Evolutionary conservation across 2,113 vertebrate species (phyloP).

Genomic region (Oncorhynchus kisutch): DNA sequence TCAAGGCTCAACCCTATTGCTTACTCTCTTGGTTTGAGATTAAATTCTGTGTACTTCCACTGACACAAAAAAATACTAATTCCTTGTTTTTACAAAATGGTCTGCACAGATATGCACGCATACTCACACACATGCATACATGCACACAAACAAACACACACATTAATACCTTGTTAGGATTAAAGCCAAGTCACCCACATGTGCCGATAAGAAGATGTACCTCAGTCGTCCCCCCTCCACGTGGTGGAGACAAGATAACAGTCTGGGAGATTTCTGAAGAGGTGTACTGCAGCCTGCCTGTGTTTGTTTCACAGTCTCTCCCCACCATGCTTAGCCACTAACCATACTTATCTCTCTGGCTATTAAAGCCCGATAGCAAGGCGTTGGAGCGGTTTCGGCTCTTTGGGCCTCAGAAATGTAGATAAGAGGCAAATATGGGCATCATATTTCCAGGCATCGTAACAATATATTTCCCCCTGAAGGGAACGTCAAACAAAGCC

Average conservation of each 20-base stretch:
- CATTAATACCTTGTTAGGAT: slow-evolving; percentile 21
- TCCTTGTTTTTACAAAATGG: background rate
- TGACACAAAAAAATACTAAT: background rate
- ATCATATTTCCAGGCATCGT: slow-evolving; percentile 68
- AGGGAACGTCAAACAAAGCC: slow-evolving; percentile 68
- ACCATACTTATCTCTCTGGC: slow-evolving; percentile 56
- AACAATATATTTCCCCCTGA: slow-evolving; percentile 67
- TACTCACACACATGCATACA: slow-evolving; percentile 1
- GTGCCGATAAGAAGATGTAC: slow-evolving; percentile 26
- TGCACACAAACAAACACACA: slow-evolving; percentile 5
- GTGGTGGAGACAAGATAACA: slow-evolving; percentile 56
- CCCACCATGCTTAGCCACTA: slow-evolving; percentile 37
- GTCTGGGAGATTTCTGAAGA: slow-evolving; percentile 43
- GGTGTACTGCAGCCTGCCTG: slow-evolving; percentile 26
- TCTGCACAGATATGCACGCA: background rate
- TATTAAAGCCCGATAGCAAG: slow-evolving; percentile 61
- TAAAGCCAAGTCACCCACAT: slow-evolving; percentile 41
- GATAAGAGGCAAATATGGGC: slow-evolving; percentile 65
- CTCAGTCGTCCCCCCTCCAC: slow-evolving; percentile 24
- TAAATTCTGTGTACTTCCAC: too few species aligned
- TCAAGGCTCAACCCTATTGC: background rate
- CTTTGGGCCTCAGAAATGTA: slow-evolving; percentile 39
- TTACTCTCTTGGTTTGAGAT: background rate
- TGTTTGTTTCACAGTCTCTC: background rate
- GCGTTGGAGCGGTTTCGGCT: slow-evolving; percentile 48